Base-by-base conservation (phyloP, 2,888 invertebrate genomes). In the Polymixis lichenea region DNA sequence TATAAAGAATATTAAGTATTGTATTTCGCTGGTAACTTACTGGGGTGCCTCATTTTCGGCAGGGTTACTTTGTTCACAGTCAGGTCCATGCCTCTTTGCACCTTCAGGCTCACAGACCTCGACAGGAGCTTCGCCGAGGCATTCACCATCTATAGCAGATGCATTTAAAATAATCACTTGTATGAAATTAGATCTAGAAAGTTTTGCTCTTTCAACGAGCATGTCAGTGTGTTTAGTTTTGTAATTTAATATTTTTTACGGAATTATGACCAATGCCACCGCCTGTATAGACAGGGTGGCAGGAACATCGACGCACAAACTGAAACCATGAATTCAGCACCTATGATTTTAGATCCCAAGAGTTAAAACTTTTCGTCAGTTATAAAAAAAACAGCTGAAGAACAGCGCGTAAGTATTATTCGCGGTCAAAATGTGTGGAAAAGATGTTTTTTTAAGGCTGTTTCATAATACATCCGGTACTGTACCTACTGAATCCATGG, bases 11-110 rank as follows among this genome's bases (percentile, higher is more conserved):
- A 25, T 43, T 25, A 25, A 25, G 25, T 13, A 28, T 22, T 22
- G 28, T 6, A 28, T 28, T 28, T 51, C 32, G 51, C 1, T 51
- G 8, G 17, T 19, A 32, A 88, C 95, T 90, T 73, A 96, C 96
- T 94, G 22, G 91, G 88, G 75, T 95, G 94, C 76, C 93, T 93
- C 91, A 95, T 91, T 55, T 86, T 84, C 3, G 95, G 96, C 53
- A 96, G 75, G 1, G 95, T 95, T 13, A 96, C 95, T 55, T 92
- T 93, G 9, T 94, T 94, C 3, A 93, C 88, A 0, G 86, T 90
- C 19, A 93, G 53, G 43, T 96, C 95, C 94, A 96, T 93, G 53
- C 95, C 93, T 49, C 91, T 93, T 28, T 91, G 87, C 0, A 96
- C 95, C 3, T 88, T 90, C 28, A 89, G 87, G 73, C 91, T 94